These are phyloP conservation scores for Rhagoletis zephyria DNA, from an alignment of 1,140 invertebrate species.

Conservation along the genomic window DNA sequence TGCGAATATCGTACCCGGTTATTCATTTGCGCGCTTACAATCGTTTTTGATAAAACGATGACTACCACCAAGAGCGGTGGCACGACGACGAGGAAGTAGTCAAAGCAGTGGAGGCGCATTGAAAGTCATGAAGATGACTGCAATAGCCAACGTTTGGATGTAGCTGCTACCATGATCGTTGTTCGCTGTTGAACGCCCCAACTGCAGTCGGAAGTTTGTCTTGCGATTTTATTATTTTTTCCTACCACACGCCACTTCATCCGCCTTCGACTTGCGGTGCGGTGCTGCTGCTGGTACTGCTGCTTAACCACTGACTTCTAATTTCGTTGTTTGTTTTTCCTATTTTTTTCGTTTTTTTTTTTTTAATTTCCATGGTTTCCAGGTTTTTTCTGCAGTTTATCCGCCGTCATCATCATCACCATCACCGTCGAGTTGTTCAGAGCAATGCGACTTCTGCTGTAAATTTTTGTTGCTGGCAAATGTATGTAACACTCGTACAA, in stretches of 20 bases:
- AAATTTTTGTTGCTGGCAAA: constrained; percentile 7
- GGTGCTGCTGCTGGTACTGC: not conserved
- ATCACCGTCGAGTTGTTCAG: not conserved
- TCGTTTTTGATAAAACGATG: constrained; percentile 15
- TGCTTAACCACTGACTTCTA: constrained; percentile 46
- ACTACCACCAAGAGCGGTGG: not conserved
- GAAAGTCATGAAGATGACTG: constrained; percentile 36
- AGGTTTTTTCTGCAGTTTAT: not conserved
- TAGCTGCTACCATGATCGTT: not conserved
- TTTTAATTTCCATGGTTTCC: not conserved
- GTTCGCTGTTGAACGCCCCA: not conserved
- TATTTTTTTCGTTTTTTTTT: not conserved
- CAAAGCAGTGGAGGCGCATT: not conserved
- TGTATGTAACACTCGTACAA: constrained; percentile 3
- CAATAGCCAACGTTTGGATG: not conserved
- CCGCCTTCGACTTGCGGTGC: constrained; percentile 3
- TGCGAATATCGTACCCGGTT: too few species aligned
- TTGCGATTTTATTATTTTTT: constrained; percentile 49
- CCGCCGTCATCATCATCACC: constrained; percentile 47
- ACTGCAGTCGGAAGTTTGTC: constrained; percentile 37
- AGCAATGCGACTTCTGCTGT: not conserved
- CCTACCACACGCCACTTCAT: constrained; percentile 27
- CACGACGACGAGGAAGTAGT: not conserved
- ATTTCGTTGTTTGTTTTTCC: not conserved
- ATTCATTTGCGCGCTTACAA: constrained; percentile 36